These are phyloP conservation scores for Ectemnius lituratus DNA, from an alignment of 2,888 invertebrate genomes.

Conservation along the genomic window DNA sequence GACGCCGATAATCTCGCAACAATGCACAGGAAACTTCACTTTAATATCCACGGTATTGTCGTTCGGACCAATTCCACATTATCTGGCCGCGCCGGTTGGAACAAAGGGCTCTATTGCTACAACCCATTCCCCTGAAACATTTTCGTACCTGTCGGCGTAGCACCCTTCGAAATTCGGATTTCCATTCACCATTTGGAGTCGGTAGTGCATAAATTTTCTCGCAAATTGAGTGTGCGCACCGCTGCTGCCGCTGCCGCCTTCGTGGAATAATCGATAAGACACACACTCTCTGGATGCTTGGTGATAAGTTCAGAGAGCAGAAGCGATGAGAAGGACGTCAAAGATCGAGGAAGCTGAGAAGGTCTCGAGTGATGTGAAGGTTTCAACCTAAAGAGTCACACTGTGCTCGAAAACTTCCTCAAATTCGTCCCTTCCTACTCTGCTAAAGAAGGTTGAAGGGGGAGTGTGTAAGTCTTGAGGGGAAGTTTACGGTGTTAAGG, in stretches of 20 bases:
- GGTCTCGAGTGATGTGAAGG: not conserved
- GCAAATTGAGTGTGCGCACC: not conserved
- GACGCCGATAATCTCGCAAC: constrained; percentile 14
- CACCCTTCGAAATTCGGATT: constrained; percentile 18
- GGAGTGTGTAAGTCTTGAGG: too few relatives aligned
- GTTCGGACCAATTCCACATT: constrained; percentile 35
- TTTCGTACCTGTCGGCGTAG: constrained; percentile 7
- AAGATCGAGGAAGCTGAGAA: not conserved
- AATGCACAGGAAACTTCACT: constrained; percentile 25
- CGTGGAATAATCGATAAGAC: not conserved
- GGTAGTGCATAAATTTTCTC: constrained; percentile 3
- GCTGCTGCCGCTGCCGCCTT: too few relatives aligned
- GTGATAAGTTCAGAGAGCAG: not conserved
- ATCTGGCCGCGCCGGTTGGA: constrained; percentile 17
- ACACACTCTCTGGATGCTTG: not conserved
- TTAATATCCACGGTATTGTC: constrained; percentile 34
- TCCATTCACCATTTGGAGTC: not conserved
- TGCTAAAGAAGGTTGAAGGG: too few relatives aligned
- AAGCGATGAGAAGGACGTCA: not conserved
- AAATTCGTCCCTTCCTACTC: too few relatives aligned
- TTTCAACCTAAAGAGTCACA: not conserved
- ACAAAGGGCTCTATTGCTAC: constrained; percentile 26
- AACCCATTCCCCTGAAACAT: constrained; percentile 27
- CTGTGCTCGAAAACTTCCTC: not conserved
- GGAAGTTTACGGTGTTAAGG: constrained; percentile 27